A percentile compares a stretch with the other conserved stretches of the same genome.
phyloP scores from a whole-genome alignment of 2,888 invertebrate species.

The Pollenia amentaria region DNA sequence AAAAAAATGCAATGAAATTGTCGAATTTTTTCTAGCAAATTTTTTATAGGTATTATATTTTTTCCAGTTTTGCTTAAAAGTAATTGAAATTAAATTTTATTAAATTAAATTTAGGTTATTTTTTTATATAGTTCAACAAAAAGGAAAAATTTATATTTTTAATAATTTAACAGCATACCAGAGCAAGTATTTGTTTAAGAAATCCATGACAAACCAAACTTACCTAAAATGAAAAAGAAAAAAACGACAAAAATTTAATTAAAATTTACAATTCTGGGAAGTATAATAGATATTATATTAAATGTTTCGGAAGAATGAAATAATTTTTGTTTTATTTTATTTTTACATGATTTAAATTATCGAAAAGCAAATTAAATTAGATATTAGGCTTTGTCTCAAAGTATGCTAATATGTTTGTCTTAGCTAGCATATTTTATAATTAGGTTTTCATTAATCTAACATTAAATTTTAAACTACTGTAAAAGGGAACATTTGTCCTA shows the following conservation, averaged over 20 bases:
- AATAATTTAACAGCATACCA: constrained; percentile 35
- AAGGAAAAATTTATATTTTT: constrained; percentile 6
- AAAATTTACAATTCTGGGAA: constrained; percentile 1
- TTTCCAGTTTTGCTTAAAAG: neutral
- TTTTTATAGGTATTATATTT: constrained; percentile 20
- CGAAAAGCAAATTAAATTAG: no score
- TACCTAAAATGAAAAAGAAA: constrained; percentile 66
- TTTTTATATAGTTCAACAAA: neutral
- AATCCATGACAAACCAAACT: constrained; percentile 28
- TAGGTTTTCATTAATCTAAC: no score
- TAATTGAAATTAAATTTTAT: constrained; percentile 62
- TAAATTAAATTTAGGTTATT: constrained; percentile 24
- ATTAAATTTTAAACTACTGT: no score
- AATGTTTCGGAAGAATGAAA: neutral
- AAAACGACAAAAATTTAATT: constrained; percentile 53
- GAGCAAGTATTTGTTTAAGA: neutral
- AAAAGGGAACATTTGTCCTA: no score
- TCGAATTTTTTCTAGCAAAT: neutral
- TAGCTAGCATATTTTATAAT: no score
- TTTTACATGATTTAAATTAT: no score
- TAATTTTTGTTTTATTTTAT: no score
- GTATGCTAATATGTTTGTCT: no score
- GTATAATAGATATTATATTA: neutral
- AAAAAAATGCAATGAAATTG: neutral
- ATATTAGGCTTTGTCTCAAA: no score